phyloP scores from a whole-genome alignment of 2,797 vertebrate species.

The Melopsittacus undulatus region DNA sequence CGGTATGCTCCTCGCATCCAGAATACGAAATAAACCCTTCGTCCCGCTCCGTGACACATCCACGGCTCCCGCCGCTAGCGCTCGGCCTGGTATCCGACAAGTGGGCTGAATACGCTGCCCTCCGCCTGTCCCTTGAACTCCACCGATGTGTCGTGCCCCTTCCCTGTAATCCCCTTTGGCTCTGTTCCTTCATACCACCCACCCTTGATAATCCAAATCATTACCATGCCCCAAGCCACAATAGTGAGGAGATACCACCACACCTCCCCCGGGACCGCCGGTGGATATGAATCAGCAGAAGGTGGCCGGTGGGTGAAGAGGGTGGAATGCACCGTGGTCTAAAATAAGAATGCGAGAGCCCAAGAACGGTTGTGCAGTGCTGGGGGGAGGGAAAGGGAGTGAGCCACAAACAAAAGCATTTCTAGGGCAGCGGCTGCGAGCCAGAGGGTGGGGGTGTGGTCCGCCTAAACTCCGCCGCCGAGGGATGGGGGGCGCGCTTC shows the following conservation, averaged over 20 bases:
- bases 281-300: constrained; percentile 12
- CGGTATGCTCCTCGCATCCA: not conserved
- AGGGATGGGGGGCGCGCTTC: no score
- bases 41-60: not conserved
- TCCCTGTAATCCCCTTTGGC: not conserved
- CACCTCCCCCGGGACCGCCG: not conserved
- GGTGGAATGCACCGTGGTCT: not conserved
- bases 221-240: not conserved
- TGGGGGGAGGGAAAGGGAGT: not conserved
- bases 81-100: not conserved
- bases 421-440: constrained; percentile 2
- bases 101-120: not conserved
- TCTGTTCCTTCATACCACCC: not conserved
- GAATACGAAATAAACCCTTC: not conserved
- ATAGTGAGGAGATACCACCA: not conserved
- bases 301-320: not conserved
- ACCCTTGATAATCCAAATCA: not conserved
- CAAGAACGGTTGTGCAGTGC: not conserved
- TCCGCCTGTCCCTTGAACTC: not conserved
- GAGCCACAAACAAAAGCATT: constrained; percentile 78
- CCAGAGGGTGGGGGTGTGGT: constrained; percentile 77
- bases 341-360: not conserved
- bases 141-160: not conserved
- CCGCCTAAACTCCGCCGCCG: not conserved
- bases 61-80: not conserved